Evolutionary conservation across 2,113 vertebrate species (phyloP), one percentile per base, ranked within the genome.

Genomic region (Tachysurus fulvidraco): DNA sequence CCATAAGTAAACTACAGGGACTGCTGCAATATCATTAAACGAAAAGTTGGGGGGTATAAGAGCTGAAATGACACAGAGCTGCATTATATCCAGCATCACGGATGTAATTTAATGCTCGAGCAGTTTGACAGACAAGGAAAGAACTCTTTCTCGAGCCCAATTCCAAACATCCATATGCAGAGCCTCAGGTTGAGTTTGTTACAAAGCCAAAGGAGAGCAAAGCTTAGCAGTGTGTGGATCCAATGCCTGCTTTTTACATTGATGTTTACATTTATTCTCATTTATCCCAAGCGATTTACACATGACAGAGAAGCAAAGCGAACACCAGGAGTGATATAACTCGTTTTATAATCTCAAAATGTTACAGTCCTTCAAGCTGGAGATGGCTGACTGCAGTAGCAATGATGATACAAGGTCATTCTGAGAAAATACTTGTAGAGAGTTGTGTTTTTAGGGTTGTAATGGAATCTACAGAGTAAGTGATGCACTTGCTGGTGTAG

Each of bases 31-130:
- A 36, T 17, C 57, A 50, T 8, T 60, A 69, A 71, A 81, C 30
- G 9, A 82, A 25, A 13, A 9, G 19, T 9, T 64, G 25, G 10
- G 41, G 30, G 16, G 46, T 50, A 52, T 2, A 17, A 21, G 30
- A 54, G 44, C 55, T 30, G 62, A 46, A 59, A 41, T 46, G 36
- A 52, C 55, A 76, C 13, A 2, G 30, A n/a, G 30, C n/a, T n/a
- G 57, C 41, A 28, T 52, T 69, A 78, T 86, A 55, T 86, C 55
- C n/a, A 46, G 7, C 59, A 86, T 79, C 65, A 76, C 55, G 50
- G 50, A 71, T 71, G 5, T 52, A 83, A 85, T 86, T 78, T 79
- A 83, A 83, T n/a, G 78, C 84, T 78, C 3, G 16, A 69, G 71
- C 59, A 36, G 69, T 78, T 83, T 69, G 71, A 59, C 69, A 25